Base-by-base conservation (phyloP, 1,140 invertebrate species). In the Pseudomyrmex sp. region DNA sequence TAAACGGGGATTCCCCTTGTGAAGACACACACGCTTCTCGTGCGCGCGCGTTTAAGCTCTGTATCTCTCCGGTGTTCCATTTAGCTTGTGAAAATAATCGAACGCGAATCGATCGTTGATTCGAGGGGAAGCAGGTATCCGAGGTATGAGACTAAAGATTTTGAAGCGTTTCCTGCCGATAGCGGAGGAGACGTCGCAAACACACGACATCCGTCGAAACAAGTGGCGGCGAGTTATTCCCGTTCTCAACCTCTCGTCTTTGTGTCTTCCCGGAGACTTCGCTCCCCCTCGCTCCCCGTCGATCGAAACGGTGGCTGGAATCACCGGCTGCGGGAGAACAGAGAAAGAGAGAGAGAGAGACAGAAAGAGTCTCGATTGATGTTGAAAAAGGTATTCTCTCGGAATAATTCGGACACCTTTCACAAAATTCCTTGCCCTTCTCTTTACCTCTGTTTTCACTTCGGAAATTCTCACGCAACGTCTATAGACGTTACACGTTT, bases 401-500 rank as follows among this genome's bases (percentile, higher is more conserved):
- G 58, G 72, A 70, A 65, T 65, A 84, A 88, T 89, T 88, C 86
- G 70, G 75, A 66, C 26, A 61, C 70, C 83, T 65, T 59, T 65
- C 68, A 35, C 18, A 20, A 20, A 52, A 15, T 58, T 18, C 10
- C n/a, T n/a, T 26, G 8, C 59, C 48, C 44, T 35, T 20, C 3
- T 7, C 15, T 15, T 15, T 46, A 9, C 54, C 35, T 10, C n/a
- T 61, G 4, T 62, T 48, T 48, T 77, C 9, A 3, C 50, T 8
- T 5, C 18, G 35, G 35, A 35, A 35, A 35, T 35, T 35, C 35
- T 35, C 35, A 35, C 35, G 35, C 35, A 7, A 35, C 5, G 35
- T 35, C 35, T 5, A 35, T 35, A 35, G 35, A 35, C 35, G 4
- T 35, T 35, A 35, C 35, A 35, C 35, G 35, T 7, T 35, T 35